Evolutionary conservation across 2,797 vertebrate genomes (phyloP).

Genomic region (Trachops cirrhosus): DNA sequence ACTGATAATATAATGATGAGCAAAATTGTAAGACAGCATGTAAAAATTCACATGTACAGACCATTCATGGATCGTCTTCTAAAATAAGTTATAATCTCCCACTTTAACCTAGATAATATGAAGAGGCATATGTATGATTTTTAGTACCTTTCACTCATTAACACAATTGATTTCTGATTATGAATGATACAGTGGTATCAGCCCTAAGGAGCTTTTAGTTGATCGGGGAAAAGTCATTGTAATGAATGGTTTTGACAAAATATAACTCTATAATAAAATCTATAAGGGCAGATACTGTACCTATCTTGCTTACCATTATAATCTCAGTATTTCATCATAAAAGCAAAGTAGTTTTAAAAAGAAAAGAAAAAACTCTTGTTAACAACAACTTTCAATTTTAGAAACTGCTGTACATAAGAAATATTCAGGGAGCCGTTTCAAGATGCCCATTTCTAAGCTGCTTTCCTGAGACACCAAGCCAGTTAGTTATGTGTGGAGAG

Average conservation of each 20-base stretch:
- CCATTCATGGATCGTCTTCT: background rate
- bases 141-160: background rate
- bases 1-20: background rate
- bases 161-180: background rate
- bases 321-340: background rate
- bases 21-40: background rate
- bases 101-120: background rate
- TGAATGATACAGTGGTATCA: background rate
- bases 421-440: background rate
- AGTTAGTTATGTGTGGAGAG: background rate
- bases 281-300: background rate
- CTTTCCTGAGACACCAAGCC: background rate
- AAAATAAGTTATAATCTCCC: background rate
- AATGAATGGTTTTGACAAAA: background rate
- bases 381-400: background rate
- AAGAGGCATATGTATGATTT: background rate
- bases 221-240: background rate
- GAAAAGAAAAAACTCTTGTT: background rate
- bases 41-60: background rate
- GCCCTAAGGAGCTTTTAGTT: background rate
- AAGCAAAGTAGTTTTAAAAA: background rate
- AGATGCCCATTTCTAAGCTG: too few species aligned
- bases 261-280: background rate
- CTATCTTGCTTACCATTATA: background rate
- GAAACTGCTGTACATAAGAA: background rate